Conservation (phyloP, 2,113 vertebrate species). For the Oryctolagus cuniculus region DNA sequence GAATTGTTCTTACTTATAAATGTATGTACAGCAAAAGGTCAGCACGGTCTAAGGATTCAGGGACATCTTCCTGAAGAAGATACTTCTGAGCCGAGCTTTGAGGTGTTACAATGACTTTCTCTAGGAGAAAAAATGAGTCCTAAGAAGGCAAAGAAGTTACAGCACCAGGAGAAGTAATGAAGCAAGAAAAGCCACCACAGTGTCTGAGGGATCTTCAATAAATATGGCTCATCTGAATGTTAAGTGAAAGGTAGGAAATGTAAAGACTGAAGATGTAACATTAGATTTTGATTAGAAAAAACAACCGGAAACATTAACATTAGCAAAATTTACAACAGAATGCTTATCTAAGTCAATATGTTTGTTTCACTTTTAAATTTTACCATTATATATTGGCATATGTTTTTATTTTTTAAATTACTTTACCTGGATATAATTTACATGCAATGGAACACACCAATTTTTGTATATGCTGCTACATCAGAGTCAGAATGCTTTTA, state of each 20-base stretch:
- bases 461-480: not conserved
- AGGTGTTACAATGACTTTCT: not conserved
- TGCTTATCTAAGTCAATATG: too few species aligned
- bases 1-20: not conserved
- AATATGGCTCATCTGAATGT: not conserved
- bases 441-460: not conserved
- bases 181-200: not conserved
- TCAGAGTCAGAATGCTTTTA: not conserved
- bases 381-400: too few species aligned
- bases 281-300: too few species aligned
- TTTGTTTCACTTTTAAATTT: too few species aligned
- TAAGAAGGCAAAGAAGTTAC: not conserved
- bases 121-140: not conserved
- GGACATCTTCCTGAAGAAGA: not conserved
- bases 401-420: not conserved
- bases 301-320: too few species aligned
- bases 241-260: not conserved
- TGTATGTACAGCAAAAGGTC: not conserved
- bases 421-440: not conserved
- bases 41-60: not conserved
- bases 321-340: too few species aligned
- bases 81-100: not conserved
- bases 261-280: not conserved
- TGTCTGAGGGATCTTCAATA: not conserved
- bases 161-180: not conserved